Base-by-base conservation (phyloP, 1,140 invertebrate genomes). In the Heliothis virescens region DNA sequence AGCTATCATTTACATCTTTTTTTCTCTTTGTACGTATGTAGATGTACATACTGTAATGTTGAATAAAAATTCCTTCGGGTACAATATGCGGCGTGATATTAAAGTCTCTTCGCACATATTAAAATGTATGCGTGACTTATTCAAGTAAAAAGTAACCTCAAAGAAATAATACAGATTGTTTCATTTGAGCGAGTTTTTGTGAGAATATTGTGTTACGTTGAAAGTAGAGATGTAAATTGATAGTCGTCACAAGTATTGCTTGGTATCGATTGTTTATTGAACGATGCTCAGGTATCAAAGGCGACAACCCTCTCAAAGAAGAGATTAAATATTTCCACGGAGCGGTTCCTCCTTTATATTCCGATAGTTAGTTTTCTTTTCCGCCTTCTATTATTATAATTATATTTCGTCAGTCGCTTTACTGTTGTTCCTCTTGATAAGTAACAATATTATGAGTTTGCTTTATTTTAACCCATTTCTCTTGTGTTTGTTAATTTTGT, bases 31-130 rank as follows among this genome's bases (percentile, higher is more conserved):
- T 11, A 9, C 13, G 21, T 18, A 9, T 59, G 21, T 18, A 10
- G 57, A 59, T 59, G 21, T 18, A 10, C 21, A 59, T 21, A 59
- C 21, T 59, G 16, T 18, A 18, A 18, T 18, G 55, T 55, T 9
- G 16, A 21, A 21, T 21, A 57, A 57, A 57, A 18, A 10, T 7
- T 18, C 16, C 9, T 16, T 10, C 7, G 16, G 16, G 16, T 18
- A 57, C 55, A 21, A 5, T 9, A 10, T 7, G 16, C 55, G 16
- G 18, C 55, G 53, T 16, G 16, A 57, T 21, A 21, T 57, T 18
- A 57, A 57, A 57, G 16, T 18, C 5, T 21, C 16, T 57, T 57
- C 55, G 55, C 55, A 57, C 55, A 57, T 57, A 57, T 18, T 57
- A 53, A 53, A 53, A 5, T 1, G 34, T 34, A 34, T 34, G 34